Conservation (phyloP, 2,113 vertebrate genomes). For the zebrafish (Danio rerio) region GRCz12tu NC_133183.1:50635501-50636000, state of each 20-base stretch:
- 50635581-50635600: background rate
- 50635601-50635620: constrained; percentile 3
- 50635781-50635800: constrained; percentile 35
- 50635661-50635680: background rate
- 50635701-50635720: background rate
- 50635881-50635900: background rate
- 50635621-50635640: constrained; percentile 16
- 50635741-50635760: constrained; percentile 28
- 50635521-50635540: constrained; percentile 77
- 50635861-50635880: background rate
- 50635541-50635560: constrained; percentile 75
- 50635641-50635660: constrained; percentile 25
- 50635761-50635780: constrained; percentile 10
- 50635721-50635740: constrained; percentile 34
- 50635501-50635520: constrained; percentile 64
- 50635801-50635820: constrained; percentile 5
- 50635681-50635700: background rate
- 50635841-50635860: background rate
- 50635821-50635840: constrained; percentile 2
- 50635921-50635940: background rate
- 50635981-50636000: background rate
- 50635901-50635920: background rate
- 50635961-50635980: background rate
- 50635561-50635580: constrained; percentile 66
- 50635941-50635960: too few species aligned